Evolutionary conservation across 2,888 invertebrate species (phyloP), one percentile per base, ranked within the genome.

Genomic region (Melipona beecheii): DNA sequence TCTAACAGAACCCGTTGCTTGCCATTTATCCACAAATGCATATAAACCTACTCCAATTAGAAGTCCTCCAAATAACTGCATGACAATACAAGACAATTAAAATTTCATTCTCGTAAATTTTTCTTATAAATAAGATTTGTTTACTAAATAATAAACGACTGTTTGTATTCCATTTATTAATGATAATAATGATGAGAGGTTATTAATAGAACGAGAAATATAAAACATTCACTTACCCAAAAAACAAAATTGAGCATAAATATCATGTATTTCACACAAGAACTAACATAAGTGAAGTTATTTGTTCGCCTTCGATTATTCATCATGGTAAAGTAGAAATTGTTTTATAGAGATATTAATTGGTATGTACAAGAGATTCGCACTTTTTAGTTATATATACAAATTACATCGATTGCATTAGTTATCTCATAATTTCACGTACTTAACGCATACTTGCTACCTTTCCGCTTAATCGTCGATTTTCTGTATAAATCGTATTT

Each of bases 21-120:
- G 97, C 97, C 98, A 98, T 95, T 99, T 99, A 92, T 99, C 98
- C 84, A 98, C 97, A 92, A 98, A 98, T 0, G 99, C 98, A 94
- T 98, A 99, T 5, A 98, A 95, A 13, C 98, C 99, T 83, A 98
- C 97, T 13, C 97, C 98, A 80, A 98, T 97, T 68, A 99, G 95
- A 19, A 98, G 95, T 49, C 98, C 98, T 78, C 99, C 98, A 90
- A 98, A 96, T 75, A 99, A 95, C 99, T 99, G 96, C 83, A 96
- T 96, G 89, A 76, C 49, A 73, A 64, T 43, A 79, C 52, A 78
- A 70, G 24, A 19, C 31, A 27, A 24, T 52, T 31, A 21, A 60
- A 50, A 60, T 71, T 76, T 43, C 21, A 69, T 50, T 56, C 4
- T 17, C 19, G 15, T n/a, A 58, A n/a, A 58, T 58, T 58, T 58